These are phyloP conservation scores for Podargus strigoides DNA, from an alignment of 2,797 vertebrate genomes.

Conservation along the genomic window DNA sequence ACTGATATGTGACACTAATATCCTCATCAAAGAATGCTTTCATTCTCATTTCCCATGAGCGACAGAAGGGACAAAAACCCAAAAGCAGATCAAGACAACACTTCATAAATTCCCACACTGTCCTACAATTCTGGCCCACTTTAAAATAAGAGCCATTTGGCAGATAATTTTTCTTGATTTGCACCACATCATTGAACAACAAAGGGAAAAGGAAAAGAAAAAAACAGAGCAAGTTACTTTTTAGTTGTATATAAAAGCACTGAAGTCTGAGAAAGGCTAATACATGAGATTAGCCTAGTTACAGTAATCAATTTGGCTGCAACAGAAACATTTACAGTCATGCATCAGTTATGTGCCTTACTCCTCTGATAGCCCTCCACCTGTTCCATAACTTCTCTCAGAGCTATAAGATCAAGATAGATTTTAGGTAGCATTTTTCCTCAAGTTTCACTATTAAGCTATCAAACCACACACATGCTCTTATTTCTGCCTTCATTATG, in stretches of 20 bases:
- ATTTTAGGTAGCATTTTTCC: neutral
- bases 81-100: neutral
- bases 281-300: neutral
- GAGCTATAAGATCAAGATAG: neutral
- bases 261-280: neutral
- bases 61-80: neutral
- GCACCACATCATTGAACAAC: neutral
- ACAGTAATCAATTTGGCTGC: neutral
- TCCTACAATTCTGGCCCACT: neutral
- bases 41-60: neutral
- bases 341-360: neutral
- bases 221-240: neutral
- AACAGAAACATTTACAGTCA: neutral
- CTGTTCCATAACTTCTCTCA: neutral
- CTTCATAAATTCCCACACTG: neutral
- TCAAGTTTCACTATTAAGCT: neutral
- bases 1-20: neutral
- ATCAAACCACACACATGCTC: neutral
- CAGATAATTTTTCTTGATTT: conserved; percentile 8
- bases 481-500: neutral
- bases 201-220: neutral
- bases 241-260: neutral
- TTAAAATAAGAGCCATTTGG: neutral
- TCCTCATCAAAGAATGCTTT: neutral
- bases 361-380: neutral